phyloP scores from a whole-genome alignment of 2,797 vertebrate species.

The Enteromius fasciolatus region DNA sequence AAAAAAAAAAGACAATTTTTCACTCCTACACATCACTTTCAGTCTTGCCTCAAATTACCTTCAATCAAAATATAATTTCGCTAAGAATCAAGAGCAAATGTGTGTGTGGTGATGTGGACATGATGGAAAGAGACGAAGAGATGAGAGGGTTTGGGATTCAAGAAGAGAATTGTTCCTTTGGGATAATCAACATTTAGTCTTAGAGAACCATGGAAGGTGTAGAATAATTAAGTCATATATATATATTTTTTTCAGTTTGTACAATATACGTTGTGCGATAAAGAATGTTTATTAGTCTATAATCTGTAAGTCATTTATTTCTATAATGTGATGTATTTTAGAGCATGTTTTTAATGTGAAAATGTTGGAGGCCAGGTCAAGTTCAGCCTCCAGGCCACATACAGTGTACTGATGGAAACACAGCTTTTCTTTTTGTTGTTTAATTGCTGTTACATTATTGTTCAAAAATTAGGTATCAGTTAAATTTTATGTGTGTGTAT shows the following conservation, averaged over 20 bases:
- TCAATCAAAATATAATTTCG: slow-evolving; percentile 23
- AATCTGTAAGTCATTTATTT: neutral
- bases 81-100: neutral
- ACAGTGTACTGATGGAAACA: neutral
- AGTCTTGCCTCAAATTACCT: slow-evolving; percentile 20
- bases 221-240: neutral
- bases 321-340: neutral
- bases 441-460: neutral
- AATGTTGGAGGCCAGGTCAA: slow-evolving; percentile 7
- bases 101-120: neutral
- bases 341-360: neutral
- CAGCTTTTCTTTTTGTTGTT: neutral
- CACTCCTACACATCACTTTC: slow-evolving; percentile 19
- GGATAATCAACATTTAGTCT: neutral
- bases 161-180: neutral
- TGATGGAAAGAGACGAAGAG: neutral
- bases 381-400: neutral
- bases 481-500: neutral
- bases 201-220: neutral
- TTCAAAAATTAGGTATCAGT: neutral
- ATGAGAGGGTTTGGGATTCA: neutral
- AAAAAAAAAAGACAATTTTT: neutral
- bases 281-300: neutral
- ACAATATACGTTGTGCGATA: neutral
- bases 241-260: neutral